Conservation (phyloP, 2,888 invertebrate species). For the Hetaerina titia region DNA sequence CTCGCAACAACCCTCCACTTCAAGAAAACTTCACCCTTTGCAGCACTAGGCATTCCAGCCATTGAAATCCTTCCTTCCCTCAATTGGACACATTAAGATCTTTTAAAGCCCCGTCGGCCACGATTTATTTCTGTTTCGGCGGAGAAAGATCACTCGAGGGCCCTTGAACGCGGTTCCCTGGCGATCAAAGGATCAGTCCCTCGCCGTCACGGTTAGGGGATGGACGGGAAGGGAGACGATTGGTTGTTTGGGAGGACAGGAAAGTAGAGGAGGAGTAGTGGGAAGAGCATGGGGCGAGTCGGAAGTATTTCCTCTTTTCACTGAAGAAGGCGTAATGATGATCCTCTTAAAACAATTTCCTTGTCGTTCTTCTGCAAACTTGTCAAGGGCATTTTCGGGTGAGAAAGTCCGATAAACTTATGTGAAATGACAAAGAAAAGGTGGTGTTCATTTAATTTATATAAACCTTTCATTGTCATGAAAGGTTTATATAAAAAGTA, state of each 20-base stretch:
- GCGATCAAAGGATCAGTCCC: background rate
- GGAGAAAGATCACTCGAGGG: background rate
- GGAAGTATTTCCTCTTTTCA: background rate
- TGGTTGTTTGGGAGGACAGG: background rate
- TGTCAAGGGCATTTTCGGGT: no score
- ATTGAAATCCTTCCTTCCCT: background rate
- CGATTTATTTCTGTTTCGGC: background rate
- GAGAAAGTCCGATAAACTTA: no score
- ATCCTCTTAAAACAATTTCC: no score
- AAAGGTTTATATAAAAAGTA: no score
- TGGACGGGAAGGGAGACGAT: background rate
- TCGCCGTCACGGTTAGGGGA: background rate
- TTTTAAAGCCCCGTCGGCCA: background rate
- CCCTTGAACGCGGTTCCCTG: background rate
- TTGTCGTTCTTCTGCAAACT: no score
- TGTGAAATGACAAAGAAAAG: no score
- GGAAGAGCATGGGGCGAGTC: background rate
- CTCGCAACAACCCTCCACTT: background rate
- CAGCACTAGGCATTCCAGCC: background rate
- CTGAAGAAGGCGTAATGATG: no score
- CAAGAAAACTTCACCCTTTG: background rate
- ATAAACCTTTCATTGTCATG: no score
- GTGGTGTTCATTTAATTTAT: no score
- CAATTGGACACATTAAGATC: constrained; percentile 35
- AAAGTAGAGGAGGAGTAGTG: background rate